Percentiles rank a stretch among this genome's conserved stretches.
phyloP scores from a whole-genome alignment of 2,888 invertebrate species.

The Parascotia fuliginaria region DNA sequence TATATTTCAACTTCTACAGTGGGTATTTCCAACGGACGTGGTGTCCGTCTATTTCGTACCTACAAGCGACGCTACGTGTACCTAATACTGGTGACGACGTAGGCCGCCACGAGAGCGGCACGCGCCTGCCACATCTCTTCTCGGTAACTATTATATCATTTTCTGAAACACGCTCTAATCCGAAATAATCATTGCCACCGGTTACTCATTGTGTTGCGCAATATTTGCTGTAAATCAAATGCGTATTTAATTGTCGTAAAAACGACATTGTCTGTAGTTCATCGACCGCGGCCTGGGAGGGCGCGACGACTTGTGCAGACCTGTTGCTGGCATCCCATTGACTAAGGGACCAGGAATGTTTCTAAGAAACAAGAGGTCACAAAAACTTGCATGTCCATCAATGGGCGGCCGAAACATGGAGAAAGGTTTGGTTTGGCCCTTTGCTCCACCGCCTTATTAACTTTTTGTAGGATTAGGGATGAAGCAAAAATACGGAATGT shows the following conservation, averaged over 20 bases:
- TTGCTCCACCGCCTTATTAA: conserved; percentile 10
- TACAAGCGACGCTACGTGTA: too few species aligned
- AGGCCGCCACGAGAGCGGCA: neutral
- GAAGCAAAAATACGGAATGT: conserved; percentile 32
- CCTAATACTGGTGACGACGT: too few species aligned
- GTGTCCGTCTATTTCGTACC: too few species aligned
- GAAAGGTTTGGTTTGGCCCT: conserved; percentile 1
- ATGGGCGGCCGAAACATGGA: conserved; percentile 5
- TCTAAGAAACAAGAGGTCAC: conserved; percentile 26
- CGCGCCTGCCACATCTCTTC: neutral
- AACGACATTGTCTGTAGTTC: conserved; percentile 2
- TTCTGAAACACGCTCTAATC: neutral
- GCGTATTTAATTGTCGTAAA: neutral
- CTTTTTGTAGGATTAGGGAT: conserved; percentile 32
- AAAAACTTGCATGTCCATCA: conserved; percentile 8
- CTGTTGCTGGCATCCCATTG: conserved; percentile 20
- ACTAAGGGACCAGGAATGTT: conserved; percentile 40
- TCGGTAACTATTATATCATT: neutral
- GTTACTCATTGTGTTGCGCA: conserved; percentile 2
- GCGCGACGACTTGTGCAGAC: conserved; percentile 18
- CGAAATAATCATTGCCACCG: neutral
- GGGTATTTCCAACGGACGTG: too few species aligned
- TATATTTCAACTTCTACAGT: too few species aligned
- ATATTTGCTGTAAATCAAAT: neutral
- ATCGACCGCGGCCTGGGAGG: conserved; percentile 1